Evolutionary conservation across 2,888 invertebrate genomes (phyloP).

Genomic region (Drosophila formosana): DNA sequence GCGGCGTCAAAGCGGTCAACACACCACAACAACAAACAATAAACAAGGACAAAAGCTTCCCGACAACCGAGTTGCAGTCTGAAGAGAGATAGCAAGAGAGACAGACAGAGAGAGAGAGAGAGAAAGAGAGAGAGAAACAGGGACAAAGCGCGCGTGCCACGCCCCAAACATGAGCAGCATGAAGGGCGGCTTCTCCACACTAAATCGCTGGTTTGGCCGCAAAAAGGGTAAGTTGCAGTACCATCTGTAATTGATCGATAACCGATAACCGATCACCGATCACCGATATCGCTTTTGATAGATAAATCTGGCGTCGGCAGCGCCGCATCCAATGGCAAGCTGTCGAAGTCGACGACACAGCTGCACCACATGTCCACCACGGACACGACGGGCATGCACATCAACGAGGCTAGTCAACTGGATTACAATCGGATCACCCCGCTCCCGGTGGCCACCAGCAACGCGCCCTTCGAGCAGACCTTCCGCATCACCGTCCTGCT

Average conservation of each 20-base stretch:
- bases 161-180: slow-evolving; percentile 82
- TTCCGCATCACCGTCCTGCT: slow-evolving; percentile 88
- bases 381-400: slow-evolving; percentile 80
- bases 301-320: slow-evolving; percentile 68
- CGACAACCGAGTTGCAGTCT: slow-evolving; percentile 14
- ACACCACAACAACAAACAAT: slow-evolving; percentile 17
- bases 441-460: slow-evolving; percentile 83
- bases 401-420: slow-evolving; percentile 85
- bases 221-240: slow-evolving; percentile 82
- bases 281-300: slow-evolving; percentile 14
- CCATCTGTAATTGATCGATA: background rate
- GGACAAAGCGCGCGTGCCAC: slow-evolving; percentile 35
- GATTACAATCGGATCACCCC: slow-evolving; percentile 85
- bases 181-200: slow-evolving; percentile 85
- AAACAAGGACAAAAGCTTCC: slow-evolving; percentile 2
- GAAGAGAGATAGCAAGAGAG: background rate
- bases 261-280: background rate
- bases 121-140: slow-evolving; percentile 9
- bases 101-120: slow-evolving; percentile 2
- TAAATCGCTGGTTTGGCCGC: slow-evolving; percentile 85
- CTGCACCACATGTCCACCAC: slow-evolving; percentile 78
- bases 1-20: slow-evolving; percentile 25
- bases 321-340: slow-evolving; percentile 76
- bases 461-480: slow-evolving; percentile 85
- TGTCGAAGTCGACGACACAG: slow-evolving; percentile 82